These are phyloP conservation scores for Acleris emargana DNA, from an alignment of 2,888 invertebrate species.

Conservation along the genomic window DNA sequence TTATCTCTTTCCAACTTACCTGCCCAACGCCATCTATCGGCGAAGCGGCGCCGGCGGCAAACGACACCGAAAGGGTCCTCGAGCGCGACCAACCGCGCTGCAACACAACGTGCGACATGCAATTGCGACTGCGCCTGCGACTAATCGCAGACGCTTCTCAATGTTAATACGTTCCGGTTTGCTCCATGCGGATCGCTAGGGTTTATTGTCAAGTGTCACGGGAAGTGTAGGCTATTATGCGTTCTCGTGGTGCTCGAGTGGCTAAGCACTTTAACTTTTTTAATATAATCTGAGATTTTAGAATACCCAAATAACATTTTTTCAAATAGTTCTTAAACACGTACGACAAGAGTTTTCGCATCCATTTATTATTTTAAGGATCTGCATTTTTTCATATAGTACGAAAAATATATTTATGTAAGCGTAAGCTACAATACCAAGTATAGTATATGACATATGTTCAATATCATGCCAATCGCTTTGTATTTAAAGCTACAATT, in stretches of 20 bases:
- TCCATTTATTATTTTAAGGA: background rate
- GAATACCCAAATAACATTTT: background rate
- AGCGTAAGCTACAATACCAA: conserved; percentile 33
- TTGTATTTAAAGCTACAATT: conserved; percentile 22
- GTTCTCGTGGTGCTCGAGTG: conserved; percentile 3
- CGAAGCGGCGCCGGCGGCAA: conserved; percentile 90
- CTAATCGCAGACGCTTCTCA: conserved; percentile 41
- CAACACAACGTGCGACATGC: conserved; percentile 74
- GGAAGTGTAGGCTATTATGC: conserved; percentile 8
- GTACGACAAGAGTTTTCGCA: background rate
- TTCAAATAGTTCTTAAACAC: background rate
- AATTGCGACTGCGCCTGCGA: conserved; percentile 53
- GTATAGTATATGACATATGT: conserved; percentile 23
- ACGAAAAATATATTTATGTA: conserved; percentile 7
- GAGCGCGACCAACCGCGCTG: conserved; percentile 94
- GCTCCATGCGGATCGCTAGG: conserved; percentile 28
- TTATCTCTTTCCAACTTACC: conserved; percentile 56
- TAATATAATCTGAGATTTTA: background rate
- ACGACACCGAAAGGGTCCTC: conserved; percentile 94
- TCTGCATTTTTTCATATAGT: background rate
- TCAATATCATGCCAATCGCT: conserved; percentile 34
- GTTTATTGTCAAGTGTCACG: conserved; percentile 29
- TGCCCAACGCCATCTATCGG: conserved; percentile 89
- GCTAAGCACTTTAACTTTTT: conserved; percentile 6
- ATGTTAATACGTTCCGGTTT: conserved; percentile 34